Evolutionary conservation across 2,113 vertebrate species (phyloP).

Genomic region (Dasyprocta punctata): DNA sequence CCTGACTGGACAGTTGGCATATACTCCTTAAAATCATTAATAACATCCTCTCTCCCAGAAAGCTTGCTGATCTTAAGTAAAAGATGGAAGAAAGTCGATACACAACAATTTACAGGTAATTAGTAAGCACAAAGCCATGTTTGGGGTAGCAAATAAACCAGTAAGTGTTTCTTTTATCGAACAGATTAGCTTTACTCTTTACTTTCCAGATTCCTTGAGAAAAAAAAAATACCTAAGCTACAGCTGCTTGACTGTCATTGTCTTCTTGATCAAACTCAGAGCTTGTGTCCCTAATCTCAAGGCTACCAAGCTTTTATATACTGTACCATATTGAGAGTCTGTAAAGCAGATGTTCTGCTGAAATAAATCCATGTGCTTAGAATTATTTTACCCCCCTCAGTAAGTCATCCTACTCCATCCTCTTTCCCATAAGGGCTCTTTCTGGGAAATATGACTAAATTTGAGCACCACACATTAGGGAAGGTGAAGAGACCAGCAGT

Average conservation of each 20-base stretch:
- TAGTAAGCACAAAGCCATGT: not conserved
- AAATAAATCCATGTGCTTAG: constrained; percentile 13
- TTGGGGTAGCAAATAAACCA: not conserved
- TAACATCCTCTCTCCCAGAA: not conserved
- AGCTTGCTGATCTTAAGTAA: not conserved
- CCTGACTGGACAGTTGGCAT: not conserved
- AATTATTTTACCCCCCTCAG: constrained; percentile 52
- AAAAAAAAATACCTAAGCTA: not conserved
- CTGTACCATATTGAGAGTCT: constrained; percentile 17
- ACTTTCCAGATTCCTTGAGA: not conserved
- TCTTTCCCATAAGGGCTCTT: not conserved
- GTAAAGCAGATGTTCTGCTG: constrained; percentile 72
- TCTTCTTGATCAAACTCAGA: not conserved
- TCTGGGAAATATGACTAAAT: not conserved
- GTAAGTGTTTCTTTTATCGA: not conserved
- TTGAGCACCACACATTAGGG: not conserved
- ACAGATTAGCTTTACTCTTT: not conserved
- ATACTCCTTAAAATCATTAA: constrained; percentile 10
- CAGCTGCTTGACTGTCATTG: not conserved
- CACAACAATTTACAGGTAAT: not conserved
- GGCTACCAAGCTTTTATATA: not conserved
- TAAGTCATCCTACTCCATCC: constrained; percentile 1
- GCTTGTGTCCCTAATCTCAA: constrained; percentile 28
- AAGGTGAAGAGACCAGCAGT: not conserved
- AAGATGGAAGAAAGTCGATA: not conserved